These are phyloP conservation scores for Agrilus biguttatus DNA, from an alignment of 2,888 invertebrate genomes.

Conservation along the genomic window DNA sequence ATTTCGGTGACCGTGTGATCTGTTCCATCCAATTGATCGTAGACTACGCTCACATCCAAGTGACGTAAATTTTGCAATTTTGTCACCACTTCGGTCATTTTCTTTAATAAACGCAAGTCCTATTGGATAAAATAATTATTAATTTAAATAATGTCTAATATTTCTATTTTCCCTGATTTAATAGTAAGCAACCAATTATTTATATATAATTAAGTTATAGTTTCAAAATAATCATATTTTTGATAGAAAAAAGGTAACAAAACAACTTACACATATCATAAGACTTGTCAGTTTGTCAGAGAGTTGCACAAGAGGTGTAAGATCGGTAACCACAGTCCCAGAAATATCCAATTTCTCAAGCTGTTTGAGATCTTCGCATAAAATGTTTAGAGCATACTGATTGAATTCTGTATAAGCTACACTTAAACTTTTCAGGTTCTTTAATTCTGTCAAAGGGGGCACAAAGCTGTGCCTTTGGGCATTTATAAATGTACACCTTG, in stretches of 20 bases:
- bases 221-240: too few species aligned
- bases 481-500: conserved; percentile 46
- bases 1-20: conserved; percentile 29
- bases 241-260: not conserved
- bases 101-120: conserved; percentile 17
- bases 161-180: too few species aligned
- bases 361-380: conserved; percentile 47
- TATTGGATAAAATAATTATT: conserved; percentile 7
- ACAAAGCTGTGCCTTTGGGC: conserved; percentile 33
- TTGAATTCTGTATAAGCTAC: conserved; percentile 56
- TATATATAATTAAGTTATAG: too few species aligned
- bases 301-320: conserved; percentile 41
- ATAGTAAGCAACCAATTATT: too few species aligned
- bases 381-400: conserved; percentile 45
- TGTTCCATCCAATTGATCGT: conserved; percentile 19
- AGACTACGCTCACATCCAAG: conserved; percentile 25
- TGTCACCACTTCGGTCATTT: conserved; percentile 16
- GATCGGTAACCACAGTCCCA: conserved; percentile 44
- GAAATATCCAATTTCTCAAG: conserved; percentile 53
- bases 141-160: not conserved
- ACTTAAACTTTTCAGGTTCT: conserved; percentile 43
- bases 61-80: conserved; percentile 19
- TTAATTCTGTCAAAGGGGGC: conserved; percentile 44
- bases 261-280: conserved; percentile 37
- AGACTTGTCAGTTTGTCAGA: conserved; percentile 42